Base-by-base conservation (phyloP, 2,888 invertebrate genomes). In the Chymomyza caudatula region DNA sequence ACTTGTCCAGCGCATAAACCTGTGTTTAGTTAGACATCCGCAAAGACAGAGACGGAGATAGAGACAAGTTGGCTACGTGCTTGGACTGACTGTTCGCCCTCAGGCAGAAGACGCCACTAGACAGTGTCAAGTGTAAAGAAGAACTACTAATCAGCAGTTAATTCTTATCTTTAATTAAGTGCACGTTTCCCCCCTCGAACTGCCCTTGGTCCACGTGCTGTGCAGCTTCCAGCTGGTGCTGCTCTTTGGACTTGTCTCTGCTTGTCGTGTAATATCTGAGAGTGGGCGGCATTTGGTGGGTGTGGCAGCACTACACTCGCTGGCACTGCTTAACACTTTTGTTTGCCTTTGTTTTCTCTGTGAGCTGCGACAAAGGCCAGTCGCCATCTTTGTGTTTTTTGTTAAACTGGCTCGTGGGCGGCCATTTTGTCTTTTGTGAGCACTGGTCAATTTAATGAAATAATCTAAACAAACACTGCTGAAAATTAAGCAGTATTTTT, bases 141-240 rank as follows among this genome's bases (percentile, higher is more conserved):
- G 80, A 86, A 88, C 85, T 88, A 86, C 88, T 88, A 88, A 88
- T 88, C 88, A 88, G 88, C 88, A 88, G 88, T 88, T 88, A 88
- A 88, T 88, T 88, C 88, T 88, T 88, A 89, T 88, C 88, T 89
- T 88, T 89, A 88, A 88, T 88, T 88, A 89, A 88, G 87, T 88
- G 88, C 88, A 89, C 89, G 89, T 88, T 82, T 85, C 82, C 77
- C 69, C 73, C 84, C 70, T 75, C 8, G 11, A 11, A 4, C 75
- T 77, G 74, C 64, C 77, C 66, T n/a, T n/a, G n/a, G n/a, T n/a
- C 69, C 70, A 71, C 13, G 5, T 17, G 4, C 44, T 1, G 8
- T 3, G 15, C 44, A 44, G 17, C 69, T 64, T 69, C 65, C 63
- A 69, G 71, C 67, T 69, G 66, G 68, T 65, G 71, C 51, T 44